These are phyloP conservation scores for Cryptomyrus ogoouensis DNA, from an alignment of 2,113 vertebrate species.

Conservation along the genomic window DNA sequence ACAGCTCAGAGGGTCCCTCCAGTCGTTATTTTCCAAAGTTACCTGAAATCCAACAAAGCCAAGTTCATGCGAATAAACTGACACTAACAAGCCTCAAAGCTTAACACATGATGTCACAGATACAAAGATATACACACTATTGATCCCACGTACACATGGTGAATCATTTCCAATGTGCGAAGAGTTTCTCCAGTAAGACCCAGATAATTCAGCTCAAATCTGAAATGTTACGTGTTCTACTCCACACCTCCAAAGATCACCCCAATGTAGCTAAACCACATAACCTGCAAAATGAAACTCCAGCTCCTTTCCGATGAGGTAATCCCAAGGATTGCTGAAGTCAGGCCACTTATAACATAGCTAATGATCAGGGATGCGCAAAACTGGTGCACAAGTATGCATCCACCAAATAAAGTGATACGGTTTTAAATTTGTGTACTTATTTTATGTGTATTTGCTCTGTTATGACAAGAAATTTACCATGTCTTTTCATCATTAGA, in stretches of 20 bases:
- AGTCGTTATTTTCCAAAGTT: neutral
- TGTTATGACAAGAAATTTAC: neutral
- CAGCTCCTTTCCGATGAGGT: neutral
- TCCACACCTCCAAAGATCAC: neutral
- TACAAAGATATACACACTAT: neutral
- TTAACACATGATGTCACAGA: neutral
- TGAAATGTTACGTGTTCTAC: neutral
- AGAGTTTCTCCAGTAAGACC: neutral
- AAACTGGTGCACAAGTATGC: neutral
- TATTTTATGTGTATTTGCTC: neutral
- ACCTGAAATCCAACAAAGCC: neutral
- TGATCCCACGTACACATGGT: neutral
- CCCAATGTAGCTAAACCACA: neutral
- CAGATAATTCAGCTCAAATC: neutral
- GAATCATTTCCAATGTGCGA: neutral
- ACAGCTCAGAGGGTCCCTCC: neutral
- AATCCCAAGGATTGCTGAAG: neutral
- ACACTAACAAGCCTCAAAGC: neutral
- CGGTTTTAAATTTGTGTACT: neutral
- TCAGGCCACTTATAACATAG: neutral
- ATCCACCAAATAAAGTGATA: neutral
- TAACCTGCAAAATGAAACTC: neutral
- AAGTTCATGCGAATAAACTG: neutral
- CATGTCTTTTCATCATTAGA: neutral
- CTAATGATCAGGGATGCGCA: neutral